Conservation (phyloP, 2,113 vertebrate genomes). For the Peromyscus maniculatus region DNA sequence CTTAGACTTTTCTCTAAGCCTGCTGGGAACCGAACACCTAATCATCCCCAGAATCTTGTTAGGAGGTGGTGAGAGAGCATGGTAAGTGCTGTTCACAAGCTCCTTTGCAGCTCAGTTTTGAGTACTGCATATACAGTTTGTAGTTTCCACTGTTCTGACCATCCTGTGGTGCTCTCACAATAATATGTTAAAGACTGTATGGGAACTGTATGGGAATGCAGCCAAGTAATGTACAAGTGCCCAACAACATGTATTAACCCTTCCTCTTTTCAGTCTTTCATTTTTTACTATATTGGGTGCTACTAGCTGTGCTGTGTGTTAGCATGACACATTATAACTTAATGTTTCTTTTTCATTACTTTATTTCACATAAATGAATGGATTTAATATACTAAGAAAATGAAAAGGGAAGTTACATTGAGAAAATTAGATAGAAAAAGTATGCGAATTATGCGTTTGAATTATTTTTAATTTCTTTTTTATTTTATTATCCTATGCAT, state of each 20-base stretch:
- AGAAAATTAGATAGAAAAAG: background rate
- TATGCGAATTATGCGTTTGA: background rate
- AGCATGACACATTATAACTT: background rate
- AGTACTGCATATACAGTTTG: background rate
- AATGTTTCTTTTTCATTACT: too few species aligned
- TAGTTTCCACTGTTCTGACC: background rate
- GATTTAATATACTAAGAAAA: background rate
- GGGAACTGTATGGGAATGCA: background rate
- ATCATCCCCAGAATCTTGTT: background rate
- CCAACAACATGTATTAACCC: background rate
- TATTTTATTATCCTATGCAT: background rate
- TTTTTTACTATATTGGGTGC: background rate
- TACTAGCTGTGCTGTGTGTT: background rate
- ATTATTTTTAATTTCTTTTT: background rate
- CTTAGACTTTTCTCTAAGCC: background rate
- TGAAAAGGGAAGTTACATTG: background rate
- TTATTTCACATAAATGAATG: background rate
- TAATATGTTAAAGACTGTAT: background rate
- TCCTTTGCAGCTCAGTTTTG: background rate
- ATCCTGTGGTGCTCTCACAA: background rate
- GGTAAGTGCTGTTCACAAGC: background rate
- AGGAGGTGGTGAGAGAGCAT: fast-evolving
- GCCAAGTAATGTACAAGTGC: background rate
- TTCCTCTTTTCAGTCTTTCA: background rate
- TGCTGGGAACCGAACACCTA: background rate